Evolutionary conservation across 2,113 vertebrate genomes (phyloP), one percentile per base, ranked within the genome.

Genomic region (Ancistrus triradiatus): DNA sequence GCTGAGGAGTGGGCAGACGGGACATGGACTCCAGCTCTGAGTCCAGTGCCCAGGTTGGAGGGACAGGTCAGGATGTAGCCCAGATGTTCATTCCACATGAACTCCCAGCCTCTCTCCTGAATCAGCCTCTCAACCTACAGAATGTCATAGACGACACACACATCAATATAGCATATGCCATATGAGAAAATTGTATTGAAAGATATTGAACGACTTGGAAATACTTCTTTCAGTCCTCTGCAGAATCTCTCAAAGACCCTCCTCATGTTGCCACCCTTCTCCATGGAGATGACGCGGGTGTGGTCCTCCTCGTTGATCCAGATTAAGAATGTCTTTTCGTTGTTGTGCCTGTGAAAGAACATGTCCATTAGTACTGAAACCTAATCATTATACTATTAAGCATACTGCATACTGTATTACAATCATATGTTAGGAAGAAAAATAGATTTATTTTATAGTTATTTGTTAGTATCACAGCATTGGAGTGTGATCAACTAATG

Each of bases 281-380:
- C 93, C 93, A 96, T 96, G 63, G 93, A 95, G 79, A 95, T 96
- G 56, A 96, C 85, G 69, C 93, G 87, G 38, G 91, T 93, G 76
- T 96, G 93, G 74, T 96, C 93, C 70, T 96, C 94, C 69, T 96
- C 94, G 63, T 95, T 96, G 78, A 96, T 87, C 94, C 94, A 95
- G 78, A 96, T 83, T 65, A 95, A 86, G 83, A 95, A 95, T 15
- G 91, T 95, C 80, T 93, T 96, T 75, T 95, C 89, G 7, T 91
- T 87, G 85, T 95, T 96, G 77, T 95, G 92, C 94, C 94, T 95
- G 71, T 35, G n/a, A 51, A n/a, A 49, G 25, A 38, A 61, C 38
- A 28, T n/a, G 37, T 56, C 5, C 7, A 31, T 25, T 9, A 48
- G 42, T 50, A 13, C 13, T 52, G 10, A 7, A 25, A 15, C 22